phyloP scores from a whole-genome alignment of 2,888 invertebrate species.

The Anarsia innoxiella region DNA sequence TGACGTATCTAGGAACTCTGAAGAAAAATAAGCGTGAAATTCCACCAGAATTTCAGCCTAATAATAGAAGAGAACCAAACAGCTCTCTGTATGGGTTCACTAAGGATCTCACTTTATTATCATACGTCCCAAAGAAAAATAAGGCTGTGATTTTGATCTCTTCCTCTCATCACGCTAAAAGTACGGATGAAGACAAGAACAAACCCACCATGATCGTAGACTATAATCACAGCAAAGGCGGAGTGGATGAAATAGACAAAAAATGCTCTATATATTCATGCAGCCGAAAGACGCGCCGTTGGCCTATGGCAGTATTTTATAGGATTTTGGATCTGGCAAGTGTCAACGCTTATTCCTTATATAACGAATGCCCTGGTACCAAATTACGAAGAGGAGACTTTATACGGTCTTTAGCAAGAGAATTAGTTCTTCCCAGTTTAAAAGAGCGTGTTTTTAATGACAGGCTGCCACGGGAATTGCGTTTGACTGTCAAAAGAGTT shows the following conservation, averaged over 20 bases:
- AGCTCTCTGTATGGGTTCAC: conserved; percentile 16
- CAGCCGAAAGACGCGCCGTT: conserved; percentile 11
- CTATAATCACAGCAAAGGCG: conserved; percentile 19
- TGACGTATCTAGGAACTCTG: conserved; percentile 21
- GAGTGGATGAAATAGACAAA: conserved; percentile 17
- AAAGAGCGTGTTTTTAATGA: conserved; percentile 1
- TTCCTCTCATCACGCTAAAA: conserved; percentile 12
- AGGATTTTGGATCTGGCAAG: conserved; percentile 11
- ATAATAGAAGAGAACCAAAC: conserved; percentile 13
- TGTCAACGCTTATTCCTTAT: conserved; percentile 9
- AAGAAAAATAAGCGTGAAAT: conserved; percentile 21
- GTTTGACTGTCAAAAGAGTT: conserved; percentile 1
- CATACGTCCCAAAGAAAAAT: conserved; percentile 14
- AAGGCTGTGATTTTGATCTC: conserved; percentile 15
- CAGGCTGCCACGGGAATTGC: conserved; percentile 1
- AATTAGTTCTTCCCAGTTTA: conserved; percentile 3
- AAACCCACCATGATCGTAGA: conserved; percentile 16
- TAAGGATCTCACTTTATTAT: conserved; percentile 12
- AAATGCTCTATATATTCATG: conserved; percentile 14
- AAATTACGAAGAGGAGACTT: not conserved
- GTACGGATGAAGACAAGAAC: conserved; percentile 10
- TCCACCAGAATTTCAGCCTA: conserved; percentile 15
- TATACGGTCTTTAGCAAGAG: conserved; percentile 1
- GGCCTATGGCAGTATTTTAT: conserved; percentile 13
- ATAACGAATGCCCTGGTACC: not conserved